These are phyloP conservation scores for Zaprionus vittiger DNA, from an alignment of 1,140 invertebrate genomes.

Conservation along the genomic window DNA sequence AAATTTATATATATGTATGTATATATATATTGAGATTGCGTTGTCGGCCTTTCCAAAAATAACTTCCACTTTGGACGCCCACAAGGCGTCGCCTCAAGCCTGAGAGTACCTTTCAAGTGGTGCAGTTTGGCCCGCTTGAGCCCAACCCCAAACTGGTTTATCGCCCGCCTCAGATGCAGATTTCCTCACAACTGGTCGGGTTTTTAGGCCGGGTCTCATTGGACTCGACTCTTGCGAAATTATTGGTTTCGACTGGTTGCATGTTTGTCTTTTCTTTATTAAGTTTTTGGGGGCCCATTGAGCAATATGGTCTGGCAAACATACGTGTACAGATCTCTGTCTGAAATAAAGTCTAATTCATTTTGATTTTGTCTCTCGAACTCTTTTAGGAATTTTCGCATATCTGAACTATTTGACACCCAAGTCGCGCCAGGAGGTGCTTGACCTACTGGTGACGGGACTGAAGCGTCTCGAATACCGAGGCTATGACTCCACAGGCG, in stretches of 20 bases:
- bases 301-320: not conserved
- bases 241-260: constrained; percentile 28
- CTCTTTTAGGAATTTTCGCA: constrained; percentile 95
- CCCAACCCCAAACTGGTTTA: constrained; percentile 62
- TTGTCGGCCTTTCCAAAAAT: constrained; percentile 55
- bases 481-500: constrained; percentile 99
- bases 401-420: constrained; percentile 99
- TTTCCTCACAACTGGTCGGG: constrained; percentile 62
- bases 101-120: constrained; percentile 1
- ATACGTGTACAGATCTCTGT: not conserved
- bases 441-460: constrained; percentile 97
- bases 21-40: constrained; percentile 7
- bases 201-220: constrained; percentile 42
- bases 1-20: constrained; percentile 28
- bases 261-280: constrained; percentile 28
- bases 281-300: not conserved
- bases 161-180: constrained; percentile 44
- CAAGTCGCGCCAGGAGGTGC: constrained; percentile 95
- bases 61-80: constrained; percentile 40
- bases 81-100: constrained; percentile 33
- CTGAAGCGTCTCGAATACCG: constrained; percentile 98
- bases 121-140: constrained; percentile 22
- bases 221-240: constrained; percentile 52
- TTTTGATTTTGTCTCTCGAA: not conserved
- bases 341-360: not conserved